These are phyloP conservation scores for Myocastor coypus DNA, from an alignment of 2,113 vertebrate genomes.

Conservation along the genomic window DNA sequence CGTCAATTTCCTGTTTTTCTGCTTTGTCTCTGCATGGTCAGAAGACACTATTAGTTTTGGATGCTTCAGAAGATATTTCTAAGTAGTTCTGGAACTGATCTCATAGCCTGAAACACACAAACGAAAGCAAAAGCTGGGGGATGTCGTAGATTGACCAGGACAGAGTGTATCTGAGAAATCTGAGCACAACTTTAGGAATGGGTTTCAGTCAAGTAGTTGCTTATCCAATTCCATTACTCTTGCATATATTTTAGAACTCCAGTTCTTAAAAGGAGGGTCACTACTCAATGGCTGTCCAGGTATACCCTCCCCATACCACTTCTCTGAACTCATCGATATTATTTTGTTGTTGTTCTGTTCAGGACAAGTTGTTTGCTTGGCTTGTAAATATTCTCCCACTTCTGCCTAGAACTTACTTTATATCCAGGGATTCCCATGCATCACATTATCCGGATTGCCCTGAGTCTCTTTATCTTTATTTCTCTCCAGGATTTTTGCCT, in stretches of 20 bases:
- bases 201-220: neutral
- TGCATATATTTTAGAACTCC: neutral
- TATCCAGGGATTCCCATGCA: accelerated
- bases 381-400: neutral
- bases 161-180: neutral
- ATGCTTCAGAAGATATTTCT: neutral
- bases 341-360: accelerated
- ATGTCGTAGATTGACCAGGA: neutral
- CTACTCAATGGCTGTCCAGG: accelerated
- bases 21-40: neutral
- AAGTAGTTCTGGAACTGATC: neutral
- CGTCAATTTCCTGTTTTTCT: neutral
- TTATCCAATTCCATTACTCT: neutral
- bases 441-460: neutral
- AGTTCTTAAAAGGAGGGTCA: neutral
- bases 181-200: no score
- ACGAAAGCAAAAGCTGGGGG: neutral
- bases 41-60: neutral
- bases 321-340: neutral
- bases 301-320: no score
- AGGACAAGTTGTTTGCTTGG: accelerated
- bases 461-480: neutral
- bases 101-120: neutral
- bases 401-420: neutral
- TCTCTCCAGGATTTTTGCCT: neutral